Conservation (phyloP, 2,113 vertebrate species). For the Uria aalge region DNA sequence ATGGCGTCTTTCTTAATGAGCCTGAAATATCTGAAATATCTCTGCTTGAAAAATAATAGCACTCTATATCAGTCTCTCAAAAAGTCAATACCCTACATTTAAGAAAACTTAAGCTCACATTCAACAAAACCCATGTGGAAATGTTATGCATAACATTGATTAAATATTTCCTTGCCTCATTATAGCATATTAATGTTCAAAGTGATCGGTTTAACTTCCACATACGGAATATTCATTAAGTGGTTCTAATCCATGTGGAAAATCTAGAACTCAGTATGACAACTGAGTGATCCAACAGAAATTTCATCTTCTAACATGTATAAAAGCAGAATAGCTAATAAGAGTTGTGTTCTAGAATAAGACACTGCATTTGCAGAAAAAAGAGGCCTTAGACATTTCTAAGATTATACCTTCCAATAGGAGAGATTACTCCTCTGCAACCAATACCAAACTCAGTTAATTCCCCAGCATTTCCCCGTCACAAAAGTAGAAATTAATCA, state of each 20-base stretch:
- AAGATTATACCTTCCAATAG: fast-evolving
- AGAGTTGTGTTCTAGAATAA: not conserved
- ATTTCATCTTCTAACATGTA: not conserved
- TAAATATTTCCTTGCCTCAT: not conserved
- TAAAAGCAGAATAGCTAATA: not conserved
- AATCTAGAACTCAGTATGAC: not conserved
- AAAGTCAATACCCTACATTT: not conserved
- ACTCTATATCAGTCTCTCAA: not conserved
- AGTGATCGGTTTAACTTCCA: not conserved
- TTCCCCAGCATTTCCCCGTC: not conserved
- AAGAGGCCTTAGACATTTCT: not conserved
- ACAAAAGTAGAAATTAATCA: not conserved
- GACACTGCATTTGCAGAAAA: not conserved
- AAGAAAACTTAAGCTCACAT: not conserved
- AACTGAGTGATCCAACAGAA: not conserved
- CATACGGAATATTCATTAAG: not conserved
- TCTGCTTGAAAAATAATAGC: not conserved
- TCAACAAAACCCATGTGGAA: not conserved
- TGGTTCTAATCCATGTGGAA: not conserved
- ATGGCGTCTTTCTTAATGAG: not conserved
- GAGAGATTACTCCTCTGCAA: not conserved
- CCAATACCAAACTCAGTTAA: not conserved
- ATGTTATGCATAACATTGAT: not conserved
- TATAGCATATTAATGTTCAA: not conserved
- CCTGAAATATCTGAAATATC: not conserved